Evolutionary conservation across 2,113 vertebrate genomes (phyloP), one percentile per base, ranked within the genome.

Genomic region (Guaruba guarouba): DNA sequence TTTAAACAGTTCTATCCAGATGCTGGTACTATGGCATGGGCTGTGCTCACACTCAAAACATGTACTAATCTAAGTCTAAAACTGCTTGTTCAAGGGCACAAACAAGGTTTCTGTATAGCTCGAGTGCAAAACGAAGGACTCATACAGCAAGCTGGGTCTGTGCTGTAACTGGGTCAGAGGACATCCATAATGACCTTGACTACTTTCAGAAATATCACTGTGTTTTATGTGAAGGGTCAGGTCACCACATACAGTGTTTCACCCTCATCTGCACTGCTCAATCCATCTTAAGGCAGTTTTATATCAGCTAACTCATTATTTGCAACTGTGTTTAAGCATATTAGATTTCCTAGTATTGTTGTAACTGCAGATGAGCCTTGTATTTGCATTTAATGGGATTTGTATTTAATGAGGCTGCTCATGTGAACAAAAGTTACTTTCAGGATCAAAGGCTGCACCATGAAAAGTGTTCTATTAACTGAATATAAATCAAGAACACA

Each of bases 11-110:
- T 94, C 76, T 67, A 11, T 49, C 52, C 46, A 29, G 59, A 54
- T 20, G 14, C n/a, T 57, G 67, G n/a, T 93, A 73, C 25, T 80
- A 16, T 23, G 23, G 41, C 69, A 79, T 17, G 28, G 37, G 17
- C 70, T 87, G 49, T 69, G 61, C 52, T 77, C 46, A 5, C 49
- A 33, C n/a, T 57, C 70, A 37, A 57, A 92, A 57, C 25, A 54
- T 73, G 52, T 66, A 13, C 62, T 82, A 69, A 89, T 82, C 86
- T 75, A 20, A 76, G 68, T 25, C 66, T 85, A 86, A 93, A 66
- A 77, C 31, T n/a, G 28, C 31, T 81, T 69, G 61, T 84, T 87
- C 77, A 96, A 95, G 91, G 83, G 71, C 93, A 87, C 14, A 33
- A 49, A 52, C 48, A 89, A 93, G 77, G 67, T 84, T 91, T 84